Evolutionary conservation across 2,113 vertebrate species (phyloP), one percentile per base, ranked within the genome.

Genomic region (Geococcyx californianus): DNA sequence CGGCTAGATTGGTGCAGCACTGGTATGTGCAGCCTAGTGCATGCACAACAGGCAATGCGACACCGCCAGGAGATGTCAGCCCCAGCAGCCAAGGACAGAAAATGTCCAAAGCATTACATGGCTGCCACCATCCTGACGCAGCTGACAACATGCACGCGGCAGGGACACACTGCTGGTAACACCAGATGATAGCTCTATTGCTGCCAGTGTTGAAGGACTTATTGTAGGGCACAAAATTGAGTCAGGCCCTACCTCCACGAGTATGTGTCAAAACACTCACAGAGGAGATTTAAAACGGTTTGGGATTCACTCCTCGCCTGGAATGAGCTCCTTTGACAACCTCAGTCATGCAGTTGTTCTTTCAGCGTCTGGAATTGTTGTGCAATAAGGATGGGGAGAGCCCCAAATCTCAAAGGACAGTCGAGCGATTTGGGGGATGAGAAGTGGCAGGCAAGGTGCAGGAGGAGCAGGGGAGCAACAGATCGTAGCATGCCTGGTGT

Each of bases 271-370:
- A 70, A 33, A n/a, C 9, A 13, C 51, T 38, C 68, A 0, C 23
- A 0, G 0, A 0, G 28, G 28, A 23, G 36, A 8, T 14, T 31
- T 1, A 0, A 10, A 45, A 20, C 0, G 26, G 28, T 18, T 42
- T 6, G 59, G 51, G 59, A 45, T 28, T n/a, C 74, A 0, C 28
- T 34, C 4, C 76, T 47, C n/a, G 33, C 29, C 67, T 28, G 59
- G 68, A 64, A 70, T 24, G 26, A 29, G 7, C 42, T 21, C 28
- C 49, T 60, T 9, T 9, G 29, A 13, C 59, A 10, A 0, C 14
- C 38, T 38, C 49, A 1, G 18, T 4, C 40, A 5, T 0, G 3
- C 19, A 3, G 1, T 4, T 25, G 34, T 9, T 34, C 52, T 36
- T 59, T 52, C 49, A 5, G 14, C 5, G 38, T 13, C 45, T 18